phyloP scores from a whole-genome alignment of 2,113 vertebrate genomes.

The Alectura lathami region DNA sequence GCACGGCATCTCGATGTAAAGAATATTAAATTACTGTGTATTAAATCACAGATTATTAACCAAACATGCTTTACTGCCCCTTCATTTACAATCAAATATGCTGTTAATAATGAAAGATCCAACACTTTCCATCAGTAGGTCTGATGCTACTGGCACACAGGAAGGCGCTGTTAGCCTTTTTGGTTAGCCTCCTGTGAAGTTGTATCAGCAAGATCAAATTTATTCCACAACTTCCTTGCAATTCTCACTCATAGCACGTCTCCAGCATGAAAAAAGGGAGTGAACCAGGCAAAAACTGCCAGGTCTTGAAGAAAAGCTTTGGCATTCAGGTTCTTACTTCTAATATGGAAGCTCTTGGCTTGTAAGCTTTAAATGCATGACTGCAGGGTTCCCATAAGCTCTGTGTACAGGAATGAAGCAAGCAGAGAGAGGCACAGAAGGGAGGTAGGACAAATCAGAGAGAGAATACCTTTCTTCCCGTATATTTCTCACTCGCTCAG shows the following conservation, averaged over 20 bases:
- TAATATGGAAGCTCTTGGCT: neutral
- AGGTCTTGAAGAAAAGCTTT: neutral
- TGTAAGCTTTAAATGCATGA: neutral
- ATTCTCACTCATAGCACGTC: neutral
- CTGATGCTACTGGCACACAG: neutral
- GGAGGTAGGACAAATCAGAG: conserved; percentile 16
- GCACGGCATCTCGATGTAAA: neutral
- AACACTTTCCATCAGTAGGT: neutral
- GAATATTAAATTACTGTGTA: neutral
- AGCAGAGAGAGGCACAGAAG: neutral
- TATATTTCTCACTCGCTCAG: conserved; percentile 85
- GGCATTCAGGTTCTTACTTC: neutral
- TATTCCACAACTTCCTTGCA: neutral
- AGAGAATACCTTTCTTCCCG: conserved; percentile 86
- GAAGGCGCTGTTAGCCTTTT: neutral
- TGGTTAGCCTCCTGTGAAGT: neutral
- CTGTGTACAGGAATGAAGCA: neutral
- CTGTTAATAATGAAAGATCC: no score
- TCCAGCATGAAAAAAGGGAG: neutral
- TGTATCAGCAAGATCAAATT: neutral
- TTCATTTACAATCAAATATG: no score
- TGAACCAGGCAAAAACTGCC: neutral
- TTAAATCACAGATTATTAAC: neutral
- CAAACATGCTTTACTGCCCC: no score
- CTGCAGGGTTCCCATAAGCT: neutral